Evolutionary conservation across 2,113 vertebrate genomes (phyloP).

Genomic region (Fukomys damarensis): DNA sequence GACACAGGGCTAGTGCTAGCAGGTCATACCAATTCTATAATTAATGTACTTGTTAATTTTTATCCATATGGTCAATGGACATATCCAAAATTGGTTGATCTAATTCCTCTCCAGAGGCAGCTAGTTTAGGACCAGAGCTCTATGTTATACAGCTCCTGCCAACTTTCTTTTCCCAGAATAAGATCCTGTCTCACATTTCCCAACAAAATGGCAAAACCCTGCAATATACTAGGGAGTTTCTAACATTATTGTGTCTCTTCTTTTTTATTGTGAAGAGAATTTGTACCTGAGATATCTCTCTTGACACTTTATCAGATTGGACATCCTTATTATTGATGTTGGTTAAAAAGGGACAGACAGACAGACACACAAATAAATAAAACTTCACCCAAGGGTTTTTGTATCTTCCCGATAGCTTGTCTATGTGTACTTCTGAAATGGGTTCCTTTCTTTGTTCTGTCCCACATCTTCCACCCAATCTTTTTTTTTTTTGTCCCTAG

Average conservation of each 20-base stretch:
- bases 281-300: neutral
- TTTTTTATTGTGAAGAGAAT: neutral
- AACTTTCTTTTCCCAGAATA: neutral
- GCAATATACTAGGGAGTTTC: neutral
- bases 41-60: neutral
- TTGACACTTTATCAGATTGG: neutral
- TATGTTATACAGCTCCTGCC: neutral
- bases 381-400: neutral
- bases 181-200: neutral
- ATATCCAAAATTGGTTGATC: neutral
- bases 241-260: neutral
- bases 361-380: neutral
- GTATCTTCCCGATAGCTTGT: neutral
- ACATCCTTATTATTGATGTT: neutral
- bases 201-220: neutral
- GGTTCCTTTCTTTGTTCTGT: neutral
- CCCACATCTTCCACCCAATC: neutral
- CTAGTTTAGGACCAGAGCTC: neutral
- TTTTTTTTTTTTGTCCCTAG: neutral
- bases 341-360: neutral
- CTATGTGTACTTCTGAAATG: neutral
- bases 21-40: neutral
- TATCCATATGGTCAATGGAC: neutral
- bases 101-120: neutral
- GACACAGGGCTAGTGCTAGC: neutral